Evolutionary conservation across 2,113 vertebrate species (phyloP), one percentile per base, ranked within the genome.

Genomic region (Aegithalos caudatus): DNA sequence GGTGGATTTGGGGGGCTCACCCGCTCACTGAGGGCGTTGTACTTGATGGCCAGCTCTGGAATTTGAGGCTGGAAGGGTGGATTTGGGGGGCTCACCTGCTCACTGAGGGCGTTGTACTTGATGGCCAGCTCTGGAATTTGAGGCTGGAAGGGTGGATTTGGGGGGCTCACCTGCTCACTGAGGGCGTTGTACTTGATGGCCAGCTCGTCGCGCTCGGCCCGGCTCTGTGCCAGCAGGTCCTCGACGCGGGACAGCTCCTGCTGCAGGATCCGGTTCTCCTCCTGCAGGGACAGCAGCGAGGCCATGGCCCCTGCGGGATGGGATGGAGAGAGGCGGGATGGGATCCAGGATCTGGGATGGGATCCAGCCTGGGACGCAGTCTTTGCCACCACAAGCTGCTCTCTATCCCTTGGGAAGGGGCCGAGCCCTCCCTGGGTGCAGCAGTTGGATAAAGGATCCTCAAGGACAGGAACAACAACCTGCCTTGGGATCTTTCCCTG

Each of bases 191-290:
- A 99, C 91, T 99, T 99, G 97, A 99, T 99, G 97, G 99, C 99
- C 51, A 99, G 97, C 94, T 99, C 99, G 17, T 99, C 99, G 0
- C 99, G 98, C 91, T 99, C 99, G 0, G 99, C 99, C 1, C 99
- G 98, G 97, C 99, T 99, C 97, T 99, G 99, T 0, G 99, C 98
- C 98, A 99, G 98, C 86, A 99, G 97, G 88, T 99, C 99, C 97
- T 99, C 99, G 10, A 99, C 97, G 0, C 98, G 98, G 2, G 98
- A 98, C 91, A 99, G 97, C 97, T 99, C 99, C 73, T 98, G 98
- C 97, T 99, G 99, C 76, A 99, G 98, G 78, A 99, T 94, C 24
- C 97, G 97, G 95, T 99, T 99, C 97, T 99, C 99, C 93, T 99
- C 99, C 97, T 99, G 98, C n/a, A 99, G 97, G 1, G 99, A 98